Conservation (phyloP, 2,888 invertebrate species). For the Catocala nupta region DNA sequence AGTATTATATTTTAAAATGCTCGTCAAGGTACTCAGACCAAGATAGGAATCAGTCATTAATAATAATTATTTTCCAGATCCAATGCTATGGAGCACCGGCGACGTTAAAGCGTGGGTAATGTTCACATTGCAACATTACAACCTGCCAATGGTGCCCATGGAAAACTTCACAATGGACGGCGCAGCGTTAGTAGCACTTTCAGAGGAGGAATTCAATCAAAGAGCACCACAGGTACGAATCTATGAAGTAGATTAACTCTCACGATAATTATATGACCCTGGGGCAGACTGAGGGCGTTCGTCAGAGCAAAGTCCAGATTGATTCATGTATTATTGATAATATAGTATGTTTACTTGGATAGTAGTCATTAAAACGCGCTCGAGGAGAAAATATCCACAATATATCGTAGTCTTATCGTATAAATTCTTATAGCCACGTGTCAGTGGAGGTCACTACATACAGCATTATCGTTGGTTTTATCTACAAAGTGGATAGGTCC, state of each 20-base stretch:
- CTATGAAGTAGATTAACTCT: constrained; percentile 3
- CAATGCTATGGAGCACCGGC: constrained; percentile 93
- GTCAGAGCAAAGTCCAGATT: constrained; percentile 59
- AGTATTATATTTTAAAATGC: too few species aligned
- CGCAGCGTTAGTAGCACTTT: constrained; percentile 90
- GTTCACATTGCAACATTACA: constrained; percentile 94
- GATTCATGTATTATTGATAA: constrained; percentile 48
- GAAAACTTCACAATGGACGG: constrained; percentile 95
- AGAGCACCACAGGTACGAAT: constrained; percentile 92
- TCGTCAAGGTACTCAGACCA: too few species aligned
- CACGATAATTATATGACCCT: constrained; percentile 54
- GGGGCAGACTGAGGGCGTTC: constrained; percentile 58
- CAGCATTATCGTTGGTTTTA: constrained; percentile 34
- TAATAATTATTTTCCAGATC: constrained; percentile 89
- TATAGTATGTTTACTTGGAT: constrained; percentile 49
- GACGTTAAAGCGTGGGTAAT: constrained; percentile 96
- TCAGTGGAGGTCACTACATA: constrained; percentile 44
- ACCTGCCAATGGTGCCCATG: constrained; percentile 90
- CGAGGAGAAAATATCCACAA: constrained; percentile 42
- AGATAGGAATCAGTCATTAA: background rate
- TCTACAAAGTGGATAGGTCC: constrained; percentile 20
- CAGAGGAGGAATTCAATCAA: constrained; percentile 94
- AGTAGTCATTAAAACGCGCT: constrained; percentile 32
- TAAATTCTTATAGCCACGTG: constrained; percentile 48
- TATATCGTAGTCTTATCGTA: constrained; percentile 28